These are phyloP conservation scores for Ephestia elutella DNA, from an alignment of 1,140 invertebrate species.

Conservation along the genomic window DNA sequence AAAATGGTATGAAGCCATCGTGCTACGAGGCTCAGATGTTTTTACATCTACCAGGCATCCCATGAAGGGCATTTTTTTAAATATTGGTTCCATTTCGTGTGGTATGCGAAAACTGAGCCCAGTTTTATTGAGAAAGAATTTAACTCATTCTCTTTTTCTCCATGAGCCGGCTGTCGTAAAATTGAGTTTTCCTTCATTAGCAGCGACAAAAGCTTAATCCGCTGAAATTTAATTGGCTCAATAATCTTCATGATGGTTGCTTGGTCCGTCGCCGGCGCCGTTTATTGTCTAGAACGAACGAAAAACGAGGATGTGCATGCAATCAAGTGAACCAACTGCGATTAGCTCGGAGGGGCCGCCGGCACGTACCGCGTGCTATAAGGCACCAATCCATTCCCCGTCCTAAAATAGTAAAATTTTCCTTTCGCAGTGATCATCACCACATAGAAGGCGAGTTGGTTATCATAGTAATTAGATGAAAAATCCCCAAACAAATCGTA, in stretches of 20 bases:
- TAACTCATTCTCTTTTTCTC: neutral
- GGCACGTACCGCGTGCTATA: conserved; percentile 37
- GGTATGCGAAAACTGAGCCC: too few species aligned
- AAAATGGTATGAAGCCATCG: too few species aligned
- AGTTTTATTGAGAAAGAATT: too few species aligned
- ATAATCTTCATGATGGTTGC: conserved; percentile 48
- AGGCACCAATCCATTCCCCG: neutral
- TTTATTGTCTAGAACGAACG: conserved; percentile 32
- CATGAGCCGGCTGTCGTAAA: neutral
- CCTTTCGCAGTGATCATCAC: too few species aligned
- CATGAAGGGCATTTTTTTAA: too few species aligned
- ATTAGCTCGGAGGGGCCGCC: conserved; percentile 46
- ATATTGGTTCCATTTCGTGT: too few species aligned
- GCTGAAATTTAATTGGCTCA: conserved; percentile 51
- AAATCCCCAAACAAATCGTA: too few species aligned
- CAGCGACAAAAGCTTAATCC: conserved; percentile 42
- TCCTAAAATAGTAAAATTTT: too few species aligned
- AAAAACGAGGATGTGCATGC: conserved; percentile 39
- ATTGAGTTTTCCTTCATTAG: conserved; percentile 26
- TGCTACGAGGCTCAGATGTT: too few species aligned
- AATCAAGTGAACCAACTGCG: conserved; percentile 42
- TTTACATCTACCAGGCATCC: too few species aligned
- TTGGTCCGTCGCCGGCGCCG: conserved; percentile 36
- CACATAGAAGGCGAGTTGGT: too few species aligned
- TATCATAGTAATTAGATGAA: too few species aligned